Evolutionary conservation across 2,113 vertebrate species (phyloP).

Genomic region (Cephalophus harveyi): DNA sequence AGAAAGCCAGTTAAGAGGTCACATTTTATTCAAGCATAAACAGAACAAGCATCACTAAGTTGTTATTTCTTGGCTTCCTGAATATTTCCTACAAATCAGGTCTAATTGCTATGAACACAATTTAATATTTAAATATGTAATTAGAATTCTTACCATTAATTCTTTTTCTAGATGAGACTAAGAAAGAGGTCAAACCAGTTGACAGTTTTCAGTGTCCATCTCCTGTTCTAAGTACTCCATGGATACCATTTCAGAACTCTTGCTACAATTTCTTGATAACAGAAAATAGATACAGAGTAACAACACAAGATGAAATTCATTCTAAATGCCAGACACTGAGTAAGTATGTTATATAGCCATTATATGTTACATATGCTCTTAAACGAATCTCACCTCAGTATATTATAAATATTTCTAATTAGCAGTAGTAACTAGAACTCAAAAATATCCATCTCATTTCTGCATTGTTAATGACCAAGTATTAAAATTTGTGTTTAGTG

Average conservation of each 20-base stretch:
- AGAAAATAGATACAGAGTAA: slow-evolving; percentile 80
- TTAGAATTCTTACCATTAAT: slow-evolving; percentile 19
- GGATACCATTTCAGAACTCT: slow-evolving; percentile 92
- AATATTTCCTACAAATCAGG: slow-evolving; percentile 32
- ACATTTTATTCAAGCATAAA: background rate
- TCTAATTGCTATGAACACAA: slow-evolving; percentile 26
- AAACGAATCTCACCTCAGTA: background rate
- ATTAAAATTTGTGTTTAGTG: background rate
- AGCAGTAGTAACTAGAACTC: background rate
- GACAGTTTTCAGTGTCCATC: slow-evolving; percentile 87
- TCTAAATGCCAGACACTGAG: slow-evolving; percentile 86
- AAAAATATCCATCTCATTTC: background rate
- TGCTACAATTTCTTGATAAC: slow-evolving; percentile 92
- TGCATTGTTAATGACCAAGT: background rate
- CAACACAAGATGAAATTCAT: slow-evolving; percentile 70
- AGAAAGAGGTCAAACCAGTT: slow-evolving; percentile 71
- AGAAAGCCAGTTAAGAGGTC: slow-evolving; percentile 8
- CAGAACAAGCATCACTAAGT: background rate
- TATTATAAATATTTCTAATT: background rate
- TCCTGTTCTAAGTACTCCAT: slow-evolving; percentile 88
- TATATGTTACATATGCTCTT: background rate
- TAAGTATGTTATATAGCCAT: slow-evolving; percentile 74
- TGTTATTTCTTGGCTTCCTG: slow-evolving; percentile 40
- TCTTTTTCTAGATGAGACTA: slow-evolving; percentile 79
- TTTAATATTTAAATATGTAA: slow-evolving; percentile 38